phyloP scores from a whole-genome alignment of 2,888 invertebrate genomes.

The Pasiphila rectangulata region DNA sequence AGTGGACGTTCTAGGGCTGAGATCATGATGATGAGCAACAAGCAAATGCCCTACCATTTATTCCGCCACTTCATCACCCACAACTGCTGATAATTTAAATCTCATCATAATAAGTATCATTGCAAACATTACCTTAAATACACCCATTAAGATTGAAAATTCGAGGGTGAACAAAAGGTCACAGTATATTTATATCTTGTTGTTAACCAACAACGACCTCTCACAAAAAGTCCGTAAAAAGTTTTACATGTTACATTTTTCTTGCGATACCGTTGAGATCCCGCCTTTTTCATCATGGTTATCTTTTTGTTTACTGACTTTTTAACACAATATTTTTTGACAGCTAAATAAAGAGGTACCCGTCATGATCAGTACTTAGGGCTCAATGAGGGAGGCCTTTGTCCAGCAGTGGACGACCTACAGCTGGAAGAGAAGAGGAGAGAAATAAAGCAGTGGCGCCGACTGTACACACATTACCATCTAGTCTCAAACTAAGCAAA shows the following conservation, averaged over 20 bases:
- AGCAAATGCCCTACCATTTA: neutral
- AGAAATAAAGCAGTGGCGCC: too few species aligned
- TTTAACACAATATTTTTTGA: too few species aligned
- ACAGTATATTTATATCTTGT: slow-evolving; percentile 14
- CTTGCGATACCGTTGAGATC: too few species aligned
- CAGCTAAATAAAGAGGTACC: too few species aligned
- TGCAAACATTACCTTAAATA: neutral
- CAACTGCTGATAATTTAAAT: neutral
- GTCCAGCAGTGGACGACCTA: too few species aligned
- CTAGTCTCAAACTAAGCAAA: too few species aligned
- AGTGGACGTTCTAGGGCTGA: too few species aligned
- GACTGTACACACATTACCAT: too few species aligned
- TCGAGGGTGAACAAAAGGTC: slow-evolving; percentile 3
- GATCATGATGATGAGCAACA: too few species aligned
- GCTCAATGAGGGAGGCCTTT: neutral
- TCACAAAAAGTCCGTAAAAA: slow-evolving; percentile 37
- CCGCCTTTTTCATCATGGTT: neutral
- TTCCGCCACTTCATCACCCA: neutral
- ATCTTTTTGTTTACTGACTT: too few species aligned
- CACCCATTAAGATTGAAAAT: neutral
- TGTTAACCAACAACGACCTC: slow-evolving; percentile 18
- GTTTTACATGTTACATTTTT: slow-evolving; percentile 37
- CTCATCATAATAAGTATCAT: neutral
- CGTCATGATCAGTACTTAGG: too few species aligned
- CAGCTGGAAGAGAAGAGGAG: too few species aligned